Percentiles rank a stretch among this genome's conserved stretches.
These are phyloP conservation scores for Aphelenchoides bicaudatus DNA, from an alignment of 2,888 invertebrate genomes.

Conservation along the genomic window DNA sequence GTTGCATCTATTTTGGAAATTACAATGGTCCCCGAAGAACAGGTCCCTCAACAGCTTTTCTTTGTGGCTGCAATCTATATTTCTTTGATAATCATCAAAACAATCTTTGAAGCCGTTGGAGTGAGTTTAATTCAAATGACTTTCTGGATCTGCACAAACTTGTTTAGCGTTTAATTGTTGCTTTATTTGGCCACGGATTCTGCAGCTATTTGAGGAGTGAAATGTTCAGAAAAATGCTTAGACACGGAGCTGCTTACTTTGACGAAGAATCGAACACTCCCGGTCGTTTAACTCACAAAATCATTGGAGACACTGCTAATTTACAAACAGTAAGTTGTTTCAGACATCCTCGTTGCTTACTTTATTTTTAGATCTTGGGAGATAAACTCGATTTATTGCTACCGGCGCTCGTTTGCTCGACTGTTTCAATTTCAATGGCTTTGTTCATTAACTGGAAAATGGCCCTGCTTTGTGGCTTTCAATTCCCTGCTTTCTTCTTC, in stretches of 20 bases:
- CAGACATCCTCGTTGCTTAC: neutral
- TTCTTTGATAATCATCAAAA: constrained; percentile 56
- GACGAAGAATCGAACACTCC: constrained; percentile 54
- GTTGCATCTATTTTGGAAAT: constrained; percentile 55
- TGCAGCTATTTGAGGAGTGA: constrained; percentile 48
- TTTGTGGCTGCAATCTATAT: constrained; percentile 50
- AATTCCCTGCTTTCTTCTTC: constrained; percentile 56
- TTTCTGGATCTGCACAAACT: neutral
- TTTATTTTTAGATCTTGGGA: constrained; percentile 43
- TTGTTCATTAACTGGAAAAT: constrained; percentile 54
- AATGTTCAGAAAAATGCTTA: constrained; percentile 51
- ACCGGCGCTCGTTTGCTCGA: constrained; percentile 52
- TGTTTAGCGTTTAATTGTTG: constrained; percentile 46
- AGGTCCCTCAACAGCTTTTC: constrained; percentile 40
- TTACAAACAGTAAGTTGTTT: constrained; percentile 21
- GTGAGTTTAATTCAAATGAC: constrained; percentile 27
- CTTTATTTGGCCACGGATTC: constrained; percentile 55
- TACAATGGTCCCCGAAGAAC: constrained; percentile 45
- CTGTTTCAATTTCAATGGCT: constrained; percentile 47
- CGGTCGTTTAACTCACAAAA: constrained; percentile 47
- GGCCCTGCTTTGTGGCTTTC: constrained; percentile 55
- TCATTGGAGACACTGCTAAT: constrained; percentile 53
- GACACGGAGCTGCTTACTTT: constrained; percentile 57
- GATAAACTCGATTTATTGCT: constrained; percentile 54
- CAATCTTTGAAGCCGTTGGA: constrained; percentile 57